Evolutionary conservation across 64 coral and sea anemone species (phyloP).

Genomic region (Porites lutea): DNA sequence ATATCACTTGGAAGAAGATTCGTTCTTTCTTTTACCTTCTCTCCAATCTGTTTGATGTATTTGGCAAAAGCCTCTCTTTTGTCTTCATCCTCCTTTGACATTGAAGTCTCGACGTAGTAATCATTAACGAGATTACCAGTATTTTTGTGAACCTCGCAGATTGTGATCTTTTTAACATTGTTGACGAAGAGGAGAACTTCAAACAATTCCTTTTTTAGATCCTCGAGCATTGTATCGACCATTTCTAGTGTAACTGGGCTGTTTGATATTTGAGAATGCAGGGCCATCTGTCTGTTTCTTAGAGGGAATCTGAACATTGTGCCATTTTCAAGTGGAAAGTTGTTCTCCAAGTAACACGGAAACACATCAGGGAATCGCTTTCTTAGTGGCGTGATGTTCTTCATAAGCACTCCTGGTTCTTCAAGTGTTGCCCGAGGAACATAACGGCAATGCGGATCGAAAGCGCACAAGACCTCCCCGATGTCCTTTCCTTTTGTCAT

Average conservation of each 20-base stretch:
- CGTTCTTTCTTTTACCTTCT: conserved; percentile 9
- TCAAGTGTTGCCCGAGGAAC: conserved; percentile 57
- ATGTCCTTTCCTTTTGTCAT: conserved; percentile 70
- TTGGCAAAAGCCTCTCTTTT: conserved; percentile 69
- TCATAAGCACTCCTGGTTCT: conserved; percentile 56
- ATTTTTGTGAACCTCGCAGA: conserved; percentile 67
- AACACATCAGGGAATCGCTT: conserved; percentile 72
- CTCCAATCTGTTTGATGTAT: conserved; percentile 29
- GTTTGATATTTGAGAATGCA: not conserved
- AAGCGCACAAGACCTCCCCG: conserved; percentile 70
- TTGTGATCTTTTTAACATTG: conserved; percentile 75
- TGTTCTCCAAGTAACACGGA: conserved; percentile 49
- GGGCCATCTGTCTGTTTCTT: conserved; percentile 26
- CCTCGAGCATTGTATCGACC: conserved; percentile 39
- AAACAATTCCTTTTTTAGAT: conserved; percentile 69
- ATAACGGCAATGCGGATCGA: conserved; percentile 72
- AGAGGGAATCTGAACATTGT: conserved; percentile 81
- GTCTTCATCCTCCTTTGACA: conserved; percentile 63
- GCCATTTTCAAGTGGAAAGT: conserved; percentile 25
- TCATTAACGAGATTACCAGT: conserved; percentile 39
- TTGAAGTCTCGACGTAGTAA: conserved; percentile 46
- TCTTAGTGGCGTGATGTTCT: conserved; percentile 41
- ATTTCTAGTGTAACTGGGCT: not conserved
- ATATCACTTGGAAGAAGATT: conserved; percentile 28
- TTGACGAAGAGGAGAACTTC: conserved; percentile 79